Evolutionary conservation across 92 coral and sea anemone genomes (phyloP).

Genomic region (Pocillopora meandrina): DNA sequence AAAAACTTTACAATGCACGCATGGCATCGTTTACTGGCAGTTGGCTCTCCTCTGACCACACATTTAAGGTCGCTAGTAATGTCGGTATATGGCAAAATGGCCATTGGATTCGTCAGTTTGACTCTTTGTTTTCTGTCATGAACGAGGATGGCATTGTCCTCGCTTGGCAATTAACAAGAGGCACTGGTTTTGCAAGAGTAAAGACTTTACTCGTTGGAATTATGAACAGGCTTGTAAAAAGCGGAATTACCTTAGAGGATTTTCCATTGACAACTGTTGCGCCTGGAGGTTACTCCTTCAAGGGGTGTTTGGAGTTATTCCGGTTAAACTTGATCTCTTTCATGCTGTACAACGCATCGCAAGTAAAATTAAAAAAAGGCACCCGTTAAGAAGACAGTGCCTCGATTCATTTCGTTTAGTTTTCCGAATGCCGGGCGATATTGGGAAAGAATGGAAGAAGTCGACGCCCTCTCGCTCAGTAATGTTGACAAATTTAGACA

Average conservation of each 20-base stretch:
- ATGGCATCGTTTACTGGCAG: constrained; percentile 33
- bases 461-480: constrained; percentile 30
- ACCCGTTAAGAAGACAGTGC: constrained; percentile 24
- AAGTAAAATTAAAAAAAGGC: constrained; percentile 25
- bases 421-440: constrained; percentile 19
- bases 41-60: constrained; percentile 52
- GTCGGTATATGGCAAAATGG: constrained; percentile 43
- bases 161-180: constrained; percentile 55
- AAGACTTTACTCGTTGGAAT: constrained; percentile 27
- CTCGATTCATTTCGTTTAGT: constrained; percentile 34
- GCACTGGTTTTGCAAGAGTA: constrained; percentile 40
- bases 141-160: constrained; percentile 60
- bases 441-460: not conserved
- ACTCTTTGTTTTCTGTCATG: constrained; percentile 50
- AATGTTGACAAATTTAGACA: constrained; percentile 35
- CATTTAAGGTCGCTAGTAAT: constrained; percentile 46
- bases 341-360: constrained; percentile 46
- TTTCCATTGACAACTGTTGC: constrained; percentile 63
- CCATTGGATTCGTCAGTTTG: constrained; percentile 44
- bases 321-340: constrained; percentile 47
- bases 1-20: constrained; percentile 35
- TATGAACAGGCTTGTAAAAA: not conserved
- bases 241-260: constrained; percentile 32
- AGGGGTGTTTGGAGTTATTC: constrained; percentile 43
- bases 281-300: constrained; percentile 37